These are phyloP conservation scores for Phyllopteryx taeniolatus DNA, from an alignment of 2,113 vertebrate species.

Conservation along the genomic window DNA sequence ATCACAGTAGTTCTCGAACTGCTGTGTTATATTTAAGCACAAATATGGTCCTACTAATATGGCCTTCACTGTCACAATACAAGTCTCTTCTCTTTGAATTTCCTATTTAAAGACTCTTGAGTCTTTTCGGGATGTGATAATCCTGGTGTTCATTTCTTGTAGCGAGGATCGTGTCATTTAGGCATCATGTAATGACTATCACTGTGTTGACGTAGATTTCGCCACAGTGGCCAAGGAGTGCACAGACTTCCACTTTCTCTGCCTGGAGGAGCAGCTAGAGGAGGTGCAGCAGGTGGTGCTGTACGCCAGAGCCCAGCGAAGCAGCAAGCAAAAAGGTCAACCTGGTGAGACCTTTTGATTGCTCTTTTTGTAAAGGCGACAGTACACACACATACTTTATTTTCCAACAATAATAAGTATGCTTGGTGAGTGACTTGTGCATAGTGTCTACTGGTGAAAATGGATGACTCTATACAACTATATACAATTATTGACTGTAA, in stretches of 20 bases:
- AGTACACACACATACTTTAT: too few species aligned
- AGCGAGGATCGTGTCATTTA: background rate
- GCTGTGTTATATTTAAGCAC: background rate
- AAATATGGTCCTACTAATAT: background rate
- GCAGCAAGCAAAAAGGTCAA: constrained; percentile 81
- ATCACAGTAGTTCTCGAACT: background rate
- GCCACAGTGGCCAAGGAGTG: constrained; percentile 93
- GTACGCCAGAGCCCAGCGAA: constrained; percentile 86
- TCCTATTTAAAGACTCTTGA: background rate
- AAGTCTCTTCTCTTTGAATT: too few species aligned
- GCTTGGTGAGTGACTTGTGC: background rate
- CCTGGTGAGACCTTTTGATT: constrained; percentile 68
- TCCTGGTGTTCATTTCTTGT: background rate
- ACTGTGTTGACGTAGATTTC: constrained; percentile 79
- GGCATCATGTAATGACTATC: background rate
- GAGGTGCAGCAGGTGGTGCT: constrained; percentile 93
- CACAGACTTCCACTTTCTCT: constrained; percentile 92
- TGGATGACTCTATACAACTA: too few species aligned
- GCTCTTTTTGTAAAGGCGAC: background rate
- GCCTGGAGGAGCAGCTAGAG: constrained; percentile 89
- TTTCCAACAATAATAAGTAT: background rate
- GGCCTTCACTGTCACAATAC: background rate
- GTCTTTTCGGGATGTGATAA: background rate
- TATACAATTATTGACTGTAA: too few species aligned
- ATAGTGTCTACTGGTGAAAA: background rate